These are phyloP conservation scores for Nomada fucata DNA, from an alignment of 2,888 invertebrate species.

Conservation along the genomic window DNA sequence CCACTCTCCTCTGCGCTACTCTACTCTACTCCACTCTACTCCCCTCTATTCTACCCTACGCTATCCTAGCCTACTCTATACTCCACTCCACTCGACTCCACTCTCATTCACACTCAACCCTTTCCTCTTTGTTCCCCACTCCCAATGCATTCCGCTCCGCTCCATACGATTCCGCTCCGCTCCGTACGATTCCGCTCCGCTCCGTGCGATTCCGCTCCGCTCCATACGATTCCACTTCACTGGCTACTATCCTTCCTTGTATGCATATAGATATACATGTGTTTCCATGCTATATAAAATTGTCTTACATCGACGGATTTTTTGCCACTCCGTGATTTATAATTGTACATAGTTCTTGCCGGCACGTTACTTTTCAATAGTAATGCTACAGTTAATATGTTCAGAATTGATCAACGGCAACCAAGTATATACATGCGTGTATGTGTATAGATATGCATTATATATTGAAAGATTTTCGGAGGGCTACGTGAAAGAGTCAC, in stretches of 20 bases:
- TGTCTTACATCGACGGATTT: too few species aligned
- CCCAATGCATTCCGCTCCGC: not conserved
- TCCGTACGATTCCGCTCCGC: not conserved
- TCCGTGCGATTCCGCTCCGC: not conserved
- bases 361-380: too few species aligned
- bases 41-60: constrained; percentile 46
- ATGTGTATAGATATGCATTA: too few species aligned
- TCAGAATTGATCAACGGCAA: too few species aligned
- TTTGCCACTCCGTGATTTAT: too few species aligned
- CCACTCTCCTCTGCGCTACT: constrained; percentile 58
- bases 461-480: too few species aligned
- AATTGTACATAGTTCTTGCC: too few species aligned
- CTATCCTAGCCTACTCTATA: constrained; percentile 74
- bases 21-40: constrained; percentile 73
- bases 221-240: not conserved
- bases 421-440: too few species aligned
- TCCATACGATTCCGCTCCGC: not conserved
- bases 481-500: constrained; percentile 74
- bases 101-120: constrained; percentile 21
- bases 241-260: constrained; percentile 27
- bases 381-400: too few species aligned
- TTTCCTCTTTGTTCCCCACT: too few species aligned
- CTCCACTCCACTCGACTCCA: constrained; percentile 33
- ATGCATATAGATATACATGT: not conserved
- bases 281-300: too few species aligned